Percentiles rank a stretch among this genome's conserved stretches.
These are phyloP conservation scores for Antrozous pallidus DNA, from an alignment of 2,797 vertebrate genomes.

Conservation along the genomic window DNA sequence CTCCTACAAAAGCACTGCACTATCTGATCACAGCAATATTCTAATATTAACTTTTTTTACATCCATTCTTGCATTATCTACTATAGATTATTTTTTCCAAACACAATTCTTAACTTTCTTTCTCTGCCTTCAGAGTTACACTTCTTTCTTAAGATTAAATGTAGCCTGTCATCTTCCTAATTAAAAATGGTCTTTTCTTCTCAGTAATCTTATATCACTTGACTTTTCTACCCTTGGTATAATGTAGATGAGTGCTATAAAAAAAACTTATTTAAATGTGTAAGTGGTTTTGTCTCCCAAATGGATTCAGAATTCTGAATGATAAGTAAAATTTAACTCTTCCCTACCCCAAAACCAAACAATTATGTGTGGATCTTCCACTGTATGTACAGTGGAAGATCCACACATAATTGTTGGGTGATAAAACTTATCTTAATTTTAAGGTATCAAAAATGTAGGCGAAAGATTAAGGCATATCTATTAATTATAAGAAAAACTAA, in stretches of 20 bases:
- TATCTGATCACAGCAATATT: not conserved
- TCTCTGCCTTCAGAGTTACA: not conserved
- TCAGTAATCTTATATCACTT: not conserved
- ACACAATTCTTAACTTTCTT: not conserved
- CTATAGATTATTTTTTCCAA: not conserved
- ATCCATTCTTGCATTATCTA: not conserved
- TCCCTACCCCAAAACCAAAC: not conserved
- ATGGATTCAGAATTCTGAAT: not conserved
- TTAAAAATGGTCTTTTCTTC: not conserved
- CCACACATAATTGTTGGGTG: not conserved
- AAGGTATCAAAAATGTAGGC: not conserved
- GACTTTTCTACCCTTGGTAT: not conserved
- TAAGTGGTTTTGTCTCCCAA: not conserved
- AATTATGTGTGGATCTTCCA: no score
- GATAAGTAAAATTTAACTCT: not conserved
- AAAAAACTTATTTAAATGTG: not conserved
- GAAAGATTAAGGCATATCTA: not conserved
- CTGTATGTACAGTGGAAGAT: not conserved
- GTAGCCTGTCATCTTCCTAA: not conserved
- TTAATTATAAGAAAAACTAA: not conserved
- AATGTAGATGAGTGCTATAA: not conserved
- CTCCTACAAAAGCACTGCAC: not conserved
- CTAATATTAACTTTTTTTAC: not conserved
- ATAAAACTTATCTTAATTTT: not conserved
- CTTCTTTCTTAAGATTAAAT: not conserved